phyloP scores from a whole-genome alignment of 2,797 vertebrate genomes.

The Phalloptychus januarius region DNA sequence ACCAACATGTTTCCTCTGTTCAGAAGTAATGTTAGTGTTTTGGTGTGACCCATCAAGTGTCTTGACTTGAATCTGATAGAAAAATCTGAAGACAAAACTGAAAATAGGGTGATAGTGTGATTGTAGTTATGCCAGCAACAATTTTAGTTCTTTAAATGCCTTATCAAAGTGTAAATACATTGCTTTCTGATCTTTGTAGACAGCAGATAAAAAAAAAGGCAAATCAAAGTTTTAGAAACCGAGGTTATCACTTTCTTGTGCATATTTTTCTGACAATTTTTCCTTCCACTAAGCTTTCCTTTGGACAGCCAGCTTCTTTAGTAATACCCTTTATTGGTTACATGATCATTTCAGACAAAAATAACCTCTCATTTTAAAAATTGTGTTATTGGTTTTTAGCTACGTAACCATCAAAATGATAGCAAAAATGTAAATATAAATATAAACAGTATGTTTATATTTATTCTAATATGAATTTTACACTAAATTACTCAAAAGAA shows the following conservation, averaged over 20 bases:
- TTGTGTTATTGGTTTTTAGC: background rate
- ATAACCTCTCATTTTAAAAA: background rate
- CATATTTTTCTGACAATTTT: background rate
- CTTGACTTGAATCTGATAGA: background rate
- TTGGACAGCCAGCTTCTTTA: background rate
- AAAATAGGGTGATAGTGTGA: background rate
- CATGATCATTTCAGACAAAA: background rate
- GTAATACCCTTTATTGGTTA: background rate
- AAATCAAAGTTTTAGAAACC: background rate
- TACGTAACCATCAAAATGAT: background rate
- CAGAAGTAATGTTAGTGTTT: background rate
- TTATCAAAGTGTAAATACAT: background rate
- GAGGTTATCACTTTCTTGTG: background rate
- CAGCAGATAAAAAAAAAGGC: background rate
- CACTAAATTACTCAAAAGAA: background rate
- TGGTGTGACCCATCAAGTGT: background rate
- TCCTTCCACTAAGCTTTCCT: background rate
- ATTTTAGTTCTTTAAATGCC: background rate
- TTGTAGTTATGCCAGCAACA: background rate
- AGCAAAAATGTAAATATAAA: background rate
- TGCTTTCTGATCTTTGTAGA: background rate
- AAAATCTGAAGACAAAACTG: background rate
- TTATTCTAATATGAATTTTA: background rate
- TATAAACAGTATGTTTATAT: background rate
- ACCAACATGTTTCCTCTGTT: background rate